phyloP scores from a whole-genome alignment of 2,113 vertebrate species.

The Oreochromis spilurus region DNA sequence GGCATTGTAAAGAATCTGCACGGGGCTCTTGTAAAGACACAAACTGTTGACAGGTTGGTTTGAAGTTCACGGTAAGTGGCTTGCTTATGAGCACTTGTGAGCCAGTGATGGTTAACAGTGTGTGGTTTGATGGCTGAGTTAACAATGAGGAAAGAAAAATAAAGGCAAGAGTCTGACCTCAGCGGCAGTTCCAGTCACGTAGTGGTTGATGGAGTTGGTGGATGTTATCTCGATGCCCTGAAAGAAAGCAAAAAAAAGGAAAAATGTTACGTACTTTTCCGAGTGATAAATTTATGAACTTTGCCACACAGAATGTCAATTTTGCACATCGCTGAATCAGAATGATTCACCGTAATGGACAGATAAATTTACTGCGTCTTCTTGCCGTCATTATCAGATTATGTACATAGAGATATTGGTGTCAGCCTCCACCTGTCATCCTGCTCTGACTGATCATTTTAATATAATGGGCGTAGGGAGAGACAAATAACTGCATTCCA shows the following conservation, averaged over 20 bases:
- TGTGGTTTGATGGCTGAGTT: not conserved
- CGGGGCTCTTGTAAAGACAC: not conserved
- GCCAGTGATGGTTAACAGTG: not conserved
- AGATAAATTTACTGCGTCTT: not conserved
- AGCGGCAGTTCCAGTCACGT: slow-evolving; percentile 71
- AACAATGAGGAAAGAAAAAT: not conserved
- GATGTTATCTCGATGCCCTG: slow-evolving; percentile 86
- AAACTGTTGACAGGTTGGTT: not conserved
- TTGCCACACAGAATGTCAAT: not conserved
- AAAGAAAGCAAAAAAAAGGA: slow-evolving; percentile 18
- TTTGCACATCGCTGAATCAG: not conserved
- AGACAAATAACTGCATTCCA: not conserved
- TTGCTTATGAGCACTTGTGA: not conserved
- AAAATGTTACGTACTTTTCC: not conserved
- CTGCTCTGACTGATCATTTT: not conserved
- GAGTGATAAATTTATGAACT: not conserved
- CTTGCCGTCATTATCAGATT: not conserved
- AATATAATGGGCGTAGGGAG: not conserved
- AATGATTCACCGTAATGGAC: not conserved
- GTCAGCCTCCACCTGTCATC: not conserved
- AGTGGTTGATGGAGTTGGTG: slow-evolving; percentile 83
- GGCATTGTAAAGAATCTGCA: not conserved
- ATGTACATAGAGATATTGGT: not conserved
- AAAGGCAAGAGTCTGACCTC: slow-evolving; percentile 71
- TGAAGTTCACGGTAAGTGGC: not conserved